Evolutionary conservation across 2,113 vertebrate genomes (phyloP).

Genomic region (Scalopus aquaticus): DNA sequence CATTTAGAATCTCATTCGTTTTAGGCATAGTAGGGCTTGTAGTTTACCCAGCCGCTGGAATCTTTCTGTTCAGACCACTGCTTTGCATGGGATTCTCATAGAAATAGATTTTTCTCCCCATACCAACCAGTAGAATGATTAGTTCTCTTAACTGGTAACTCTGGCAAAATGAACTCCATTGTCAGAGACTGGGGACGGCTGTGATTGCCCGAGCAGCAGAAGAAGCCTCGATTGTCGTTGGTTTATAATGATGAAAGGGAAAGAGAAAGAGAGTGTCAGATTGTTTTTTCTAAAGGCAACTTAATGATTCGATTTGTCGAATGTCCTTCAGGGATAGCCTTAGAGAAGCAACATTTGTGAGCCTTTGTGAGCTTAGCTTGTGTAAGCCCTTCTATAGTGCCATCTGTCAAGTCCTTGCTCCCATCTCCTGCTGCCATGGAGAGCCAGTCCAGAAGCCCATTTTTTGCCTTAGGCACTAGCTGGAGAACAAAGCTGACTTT

Average conservation of each 20-base stretch:
- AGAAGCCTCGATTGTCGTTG: constrained; percentile 75
- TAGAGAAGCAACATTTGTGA: constrained; percentile 79
- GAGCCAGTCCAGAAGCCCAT: constrained; percentile 40
- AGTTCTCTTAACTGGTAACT: constrained; percentile 71
- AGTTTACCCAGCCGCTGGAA: not conserved
- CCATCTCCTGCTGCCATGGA: constrained; percentile 56
- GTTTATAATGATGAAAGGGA: constrained; percentile 78
- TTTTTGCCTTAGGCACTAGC: constrained; percentile 38
- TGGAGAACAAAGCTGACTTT: constrained; percentile 69
- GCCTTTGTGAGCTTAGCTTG: constrained; percentile 75
- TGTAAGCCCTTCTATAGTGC: constrained; percentile 77
- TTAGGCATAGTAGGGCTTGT: not conserved
- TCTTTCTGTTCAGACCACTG: constrained; percentile 47
- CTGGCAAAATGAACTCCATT: constrained; percentile 74
- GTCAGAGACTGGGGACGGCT: constrained; percentile 24
- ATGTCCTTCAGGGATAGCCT: constrained; percentile 67
- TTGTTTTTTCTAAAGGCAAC: constrained; percentile 76
- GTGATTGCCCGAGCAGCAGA: constrained; percentile 48
- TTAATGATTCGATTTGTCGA: constrained; percentile 73
- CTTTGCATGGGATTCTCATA: constrained; percentile 55
- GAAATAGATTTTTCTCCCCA: constrained; percentile 61
- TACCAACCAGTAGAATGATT: constrained; percentile 60
- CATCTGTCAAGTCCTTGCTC: constrained; percentile 78
- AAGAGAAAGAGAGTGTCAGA: constrained; percentile 67
- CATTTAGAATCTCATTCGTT: constrained; percentile 4